A percentile compares a stretch with the other conserved stretches of the same genome.
These are phyloP conservation scores for Euura lappo DNA, from an alignment of 1,140 invertebrate species.

Conservation along the genomic window DNA sequence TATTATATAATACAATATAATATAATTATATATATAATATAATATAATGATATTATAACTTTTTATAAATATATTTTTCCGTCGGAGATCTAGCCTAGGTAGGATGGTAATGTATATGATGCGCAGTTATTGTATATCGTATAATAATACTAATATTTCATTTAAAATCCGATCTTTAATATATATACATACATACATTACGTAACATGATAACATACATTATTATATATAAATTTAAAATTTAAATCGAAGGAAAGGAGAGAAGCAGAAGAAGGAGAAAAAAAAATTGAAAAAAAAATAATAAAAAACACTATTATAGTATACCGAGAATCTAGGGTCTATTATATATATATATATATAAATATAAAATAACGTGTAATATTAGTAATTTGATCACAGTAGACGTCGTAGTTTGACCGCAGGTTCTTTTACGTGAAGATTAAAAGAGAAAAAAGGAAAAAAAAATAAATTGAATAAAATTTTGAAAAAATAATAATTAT, in stretches of 20 bases:
- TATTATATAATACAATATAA: constrained; percentile 36
- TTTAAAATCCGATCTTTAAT: background rate
- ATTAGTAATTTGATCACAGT: constrained; percentile 51
- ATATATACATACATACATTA: background rate
- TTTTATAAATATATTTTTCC: constrained; percentile 64
- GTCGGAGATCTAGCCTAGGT: constrained; percentile 61
- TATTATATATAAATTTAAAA: no score
- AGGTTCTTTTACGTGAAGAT: constrained; percentile 25
- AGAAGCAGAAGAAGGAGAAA: no score
- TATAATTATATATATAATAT: constrained; percentile 31
- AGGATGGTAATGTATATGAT: constrained; percentile 28
- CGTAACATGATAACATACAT: no score
- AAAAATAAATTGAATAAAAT: background rate
- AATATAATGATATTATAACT: constrained; percentile 57
- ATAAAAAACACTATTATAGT: no score
- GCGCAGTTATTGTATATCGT: no score
- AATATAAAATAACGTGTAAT: constrained; percentile 44
- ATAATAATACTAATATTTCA: no score
- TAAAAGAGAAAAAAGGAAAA: constrained; percentile 17
- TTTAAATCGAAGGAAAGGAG: no score
- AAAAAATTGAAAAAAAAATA: no score
- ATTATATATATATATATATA: constrained; percentile 17
- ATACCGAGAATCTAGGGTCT: no score
- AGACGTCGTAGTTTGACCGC: constrained; percentile 48
- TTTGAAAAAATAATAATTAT: no score